Evolutionary conservation across 2,888 invertebrate genomes (phyloP), one percentile per base, ranked within the genome.

Genomic region (Nebria salina): DNA sequence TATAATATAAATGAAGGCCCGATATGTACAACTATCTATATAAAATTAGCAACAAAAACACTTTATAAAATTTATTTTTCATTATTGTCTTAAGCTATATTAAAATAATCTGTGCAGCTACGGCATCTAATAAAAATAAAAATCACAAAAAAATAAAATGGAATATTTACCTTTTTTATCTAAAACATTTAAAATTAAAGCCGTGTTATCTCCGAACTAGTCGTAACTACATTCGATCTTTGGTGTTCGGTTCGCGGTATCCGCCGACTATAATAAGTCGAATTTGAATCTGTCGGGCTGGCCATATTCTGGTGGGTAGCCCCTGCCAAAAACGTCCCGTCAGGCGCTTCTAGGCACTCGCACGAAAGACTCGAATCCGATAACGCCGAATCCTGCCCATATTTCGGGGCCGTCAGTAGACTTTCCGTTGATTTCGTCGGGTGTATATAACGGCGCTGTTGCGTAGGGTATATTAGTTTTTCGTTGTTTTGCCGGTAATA

Each of bases 341-440:
- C 83, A 9, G 83, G 77, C 2, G 84, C 84, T 80, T 89, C 94
- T 13, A 92, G 90, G 86, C 95, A 95, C 82, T 95, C 95, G 86
- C 95, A 95, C 79, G 93, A 93, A 6, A 93, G 87, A 85, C 93
- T 93, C 2, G 93, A 93, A 85, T 95, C 94, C 0, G 93, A 91
- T 74, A 91, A 91, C 83, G 91, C 88, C 83, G 92, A 92, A 11
- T 70, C 72, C 8, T 74, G 73, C 78, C 92, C 91, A 86, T 93
- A 93, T 84, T 93, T 93, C 1, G 93, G 91, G 20, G 93, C 92
- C 70, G 94, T 91, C 25, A 94, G 90, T 25, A 96, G 90, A 86
- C 94, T 95, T 87, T 96, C 96, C 0, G 95, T 95, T 0, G 96
- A 96, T 87, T 96, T 96, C 1, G 94, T 95, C 0, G 95, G 88